Evolutionary conservation across 2,797 vertebrate genomes (phyloP).

Genomic region (Galagoides demidoff): DNA sequence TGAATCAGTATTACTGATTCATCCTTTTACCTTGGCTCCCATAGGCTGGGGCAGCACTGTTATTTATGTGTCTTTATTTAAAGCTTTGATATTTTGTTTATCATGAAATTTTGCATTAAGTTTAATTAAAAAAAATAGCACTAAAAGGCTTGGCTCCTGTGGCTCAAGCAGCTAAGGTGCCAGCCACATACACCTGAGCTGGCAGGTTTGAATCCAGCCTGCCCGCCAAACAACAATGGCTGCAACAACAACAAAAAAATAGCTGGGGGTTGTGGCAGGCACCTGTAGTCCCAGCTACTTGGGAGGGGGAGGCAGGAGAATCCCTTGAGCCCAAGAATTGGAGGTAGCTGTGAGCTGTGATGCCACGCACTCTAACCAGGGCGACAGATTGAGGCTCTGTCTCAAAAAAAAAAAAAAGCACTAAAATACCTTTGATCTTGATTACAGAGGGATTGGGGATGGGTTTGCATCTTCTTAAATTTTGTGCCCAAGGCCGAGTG

Average conservation of each 20-base stretch:
- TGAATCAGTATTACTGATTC: background rate
- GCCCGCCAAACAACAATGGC: too few relatives aligned
- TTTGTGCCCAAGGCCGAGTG: background rate
- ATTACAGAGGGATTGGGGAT: background rate
- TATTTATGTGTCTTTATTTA: background rate
- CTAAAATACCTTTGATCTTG: background rate
- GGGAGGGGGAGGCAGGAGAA: too few relatives aligned
- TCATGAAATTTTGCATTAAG: background rate
- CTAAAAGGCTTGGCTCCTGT: background rate
- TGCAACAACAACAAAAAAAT: too few relatives aligned
- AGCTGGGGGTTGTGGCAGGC: too few relatives aligned
- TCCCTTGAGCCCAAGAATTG: too few relatives aligned
- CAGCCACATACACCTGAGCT: too few relatives aligned
- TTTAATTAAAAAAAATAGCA: background rate
- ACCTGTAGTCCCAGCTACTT: too few relatives aligned
- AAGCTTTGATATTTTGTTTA: background rate
- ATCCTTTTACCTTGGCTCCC: background rate
- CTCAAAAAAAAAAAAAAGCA: background rate
- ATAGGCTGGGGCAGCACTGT: rapidly evolving
- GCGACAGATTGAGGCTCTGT: too few relatives aligned
- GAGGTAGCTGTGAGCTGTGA: too few relatives aligned
- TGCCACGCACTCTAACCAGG: too few relatives aligned
- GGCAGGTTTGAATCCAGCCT: too few relatives aligned
- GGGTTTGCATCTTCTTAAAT: background rate
- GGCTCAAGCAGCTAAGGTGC: too few relatives aligned